Conservation (phyloP, 1,140 invertebrate species). For the Leptonema lineaticorne region DNA sequence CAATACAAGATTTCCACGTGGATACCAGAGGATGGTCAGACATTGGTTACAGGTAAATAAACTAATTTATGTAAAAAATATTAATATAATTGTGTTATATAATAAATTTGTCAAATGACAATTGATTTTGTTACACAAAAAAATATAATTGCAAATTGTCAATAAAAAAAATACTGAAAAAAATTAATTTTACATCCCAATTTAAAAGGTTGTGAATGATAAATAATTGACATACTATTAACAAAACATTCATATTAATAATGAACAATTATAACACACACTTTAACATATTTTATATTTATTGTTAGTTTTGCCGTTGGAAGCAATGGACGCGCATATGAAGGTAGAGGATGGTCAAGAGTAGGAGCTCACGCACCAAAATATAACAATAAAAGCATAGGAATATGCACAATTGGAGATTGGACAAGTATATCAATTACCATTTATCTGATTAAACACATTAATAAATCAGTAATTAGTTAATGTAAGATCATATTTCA, state of each 20-base stretch:
- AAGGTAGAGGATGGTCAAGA: conserved; percentile 72
- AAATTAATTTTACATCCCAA: no score
- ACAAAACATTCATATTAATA: no score
- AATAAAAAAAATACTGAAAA: no score
- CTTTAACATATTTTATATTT: not conserved
- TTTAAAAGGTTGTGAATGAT: no score
- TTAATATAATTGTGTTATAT: not conserved
- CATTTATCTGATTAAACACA: not conserved
- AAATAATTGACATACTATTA: no score
- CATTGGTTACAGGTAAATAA: conserved; percentile 63
- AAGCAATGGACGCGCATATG: conserved; percentile 74
- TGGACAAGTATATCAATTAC: conserved; percentile 55
- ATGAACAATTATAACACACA: no score
- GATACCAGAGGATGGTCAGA: conserved; percentile 66
- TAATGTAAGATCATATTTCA: no score
- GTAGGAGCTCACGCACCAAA: conserved; percentile 70
- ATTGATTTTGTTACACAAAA: not conserved
- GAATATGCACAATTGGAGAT: conserved; percentile 72
- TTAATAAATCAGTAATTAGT: not conserved
- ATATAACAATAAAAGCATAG: conserved; percentile 72
- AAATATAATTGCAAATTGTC: not conserved
- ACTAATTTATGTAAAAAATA: not conserved
- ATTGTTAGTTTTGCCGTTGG: conserved; percentile 72
- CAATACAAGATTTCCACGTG: conserved; percentile 62
- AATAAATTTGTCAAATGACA: not conserved